Conservation (phyloP, 2,888 invertebrate genomes). For the Andrena marginata region DNA sequence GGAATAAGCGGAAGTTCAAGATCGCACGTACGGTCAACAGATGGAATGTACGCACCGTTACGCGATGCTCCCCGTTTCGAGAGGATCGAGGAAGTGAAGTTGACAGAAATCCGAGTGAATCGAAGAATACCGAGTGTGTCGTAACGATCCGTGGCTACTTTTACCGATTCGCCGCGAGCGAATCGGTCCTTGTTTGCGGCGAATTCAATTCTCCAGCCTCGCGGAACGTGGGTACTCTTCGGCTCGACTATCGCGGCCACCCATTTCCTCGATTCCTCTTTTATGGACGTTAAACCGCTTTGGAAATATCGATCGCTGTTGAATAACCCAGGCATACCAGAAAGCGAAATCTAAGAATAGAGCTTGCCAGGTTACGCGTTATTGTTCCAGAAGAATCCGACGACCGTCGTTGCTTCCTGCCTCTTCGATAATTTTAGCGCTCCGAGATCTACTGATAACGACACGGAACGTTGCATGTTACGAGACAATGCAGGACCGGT, state of each 20-base stretch:
- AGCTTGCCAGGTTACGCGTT: constrained; percentile 8
- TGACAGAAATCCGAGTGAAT: constrained; percentile 31
- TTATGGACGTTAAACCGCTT: background rate
- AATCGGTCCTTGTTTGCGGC: constrained; percentile 17
- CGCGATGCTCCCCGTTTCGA: background rate
- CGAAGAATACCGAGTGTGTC: constrained; percentile 34
- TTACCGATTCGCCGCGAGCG: constrained; percentile 25
- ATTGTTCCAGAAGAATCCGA: constrained; percentile 14
- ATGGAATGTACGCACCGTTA: constrained; percentile 24
- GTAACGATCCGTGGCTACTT: constrained; percentile 27
- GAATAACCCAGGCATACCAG: background rate
- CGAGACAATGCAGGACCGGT: constrained; percentile 24
- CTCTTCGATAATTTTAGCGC: constrained; percentile 4
- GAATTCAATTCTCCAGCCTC: background rate
- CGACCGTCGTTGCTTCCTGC: constrained; percentile 19
- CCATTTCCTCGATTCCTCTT: background rate
- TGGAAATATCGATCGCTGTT: background rate
- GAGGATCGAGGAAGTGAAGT: constrained; percentile 27
- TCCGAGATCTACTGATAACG: constrained; percentile 1
- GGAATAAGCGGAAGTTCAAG: constrained; percentile 61
- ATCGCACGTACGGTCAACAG: constrained; percentile 32
- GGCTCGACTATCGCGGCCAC: background rate
- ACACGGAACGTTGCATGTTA: background rate
- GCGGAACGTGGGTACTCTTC: background rate
- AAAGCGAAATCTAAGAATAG: background rate